A percentile compares a stretch with the other conserved stretches of the same genome.
Conservation (phyloP, 2,797 vertebrate species). For the Peromyscus melanophrys region DNA sequence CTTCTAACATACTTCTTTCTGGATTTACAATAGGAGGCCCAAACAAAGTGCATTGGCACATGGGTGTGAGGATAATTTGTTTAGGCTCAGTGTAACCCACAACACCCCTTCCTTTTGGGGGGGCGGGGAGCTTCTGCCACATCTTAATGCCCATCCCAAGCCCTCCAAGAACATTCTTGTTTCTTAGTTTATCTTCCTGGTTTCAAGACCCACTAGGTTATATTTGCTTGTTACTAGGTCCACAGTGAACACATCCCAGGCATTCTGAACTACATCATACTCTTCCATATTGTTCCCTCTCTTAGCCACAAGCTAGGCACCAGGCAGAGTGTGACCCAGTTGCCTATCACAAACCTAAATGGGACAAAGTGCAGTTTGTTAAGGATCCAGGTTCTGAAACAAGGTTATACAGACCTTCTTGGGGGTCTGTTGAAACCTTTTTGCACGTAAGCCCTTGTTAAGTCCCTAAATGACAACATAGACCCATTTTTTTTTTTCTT, state of each 20-base stretch:
- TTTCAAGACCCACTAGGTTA: slow-evolving; percentile 81
- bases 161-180: slow-evolving; percentile 70
- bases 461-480: neutral
- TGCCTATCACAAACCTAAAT: neutral
- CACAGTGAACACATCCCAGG: slow-evolving; percentile 76
- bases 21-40: slow-evolving; percentile 47
- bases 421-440: neutral
- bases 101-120: neutral
- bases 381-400: neutral
- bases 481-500: neutral
- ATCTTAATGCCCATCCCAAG: slow-evolving; percentile 65
- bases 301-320: slow-evolving; percentile 5
- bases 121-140: neutral
- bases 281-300: slow-evolving; percentile 35
- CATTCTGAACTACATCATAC: slow-evolving; percentile 51
- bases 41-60: neutral
- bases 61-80: slow-evolving; percentile 68
- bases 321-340: neutral
- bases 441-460: neutral
- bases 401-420: neutral
- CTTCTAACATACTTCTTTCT: neutral
- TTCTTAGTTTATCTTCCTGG: slow-evolving; percentile 77
- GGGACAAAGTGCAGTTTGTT: neutral
- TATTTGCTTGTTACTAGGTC: slow-evolving; percentile 72
- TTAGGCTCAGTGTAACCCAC: slow-evolving; percentile 41